These are phyloP conservation scores for Oreochromis tanganicae DNA, from an alignment of 2,113 vertebrate genomes.

Conservation along the genomic window DNA sequence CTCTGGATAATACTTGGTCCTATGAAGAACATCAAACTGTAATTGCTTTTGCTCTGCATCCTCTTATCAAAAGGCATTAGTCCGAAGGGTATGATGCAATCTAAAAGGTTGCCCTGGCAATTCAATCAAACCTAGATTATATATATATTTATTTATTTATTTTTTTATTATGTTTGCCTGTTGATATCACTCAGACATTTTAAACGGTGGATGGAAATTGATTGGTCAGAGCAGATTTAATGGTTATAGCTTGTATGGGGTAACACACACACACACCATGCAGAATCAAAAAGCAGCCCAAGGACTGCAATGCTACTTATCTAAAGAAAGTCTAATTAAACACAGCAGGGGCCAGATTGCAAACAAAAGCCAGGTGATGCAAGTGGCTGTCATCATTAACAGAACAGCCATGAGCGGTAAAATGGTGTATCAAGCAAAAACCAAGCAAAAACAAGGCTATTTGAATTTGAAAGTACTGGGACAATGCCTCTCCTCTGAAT, in stretches of 20 bases:
- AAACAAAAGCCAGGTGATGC: constrained; percentile 54
- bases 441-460: not conserved
- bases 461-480: not conserved
- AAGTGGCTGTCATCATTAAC: constrained; percentile 42
- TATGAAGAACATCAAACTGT: constrained; percentile 27
- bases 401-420: constrained; percentile 16
- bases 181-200: not conserved
- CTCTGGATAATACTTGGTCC: constrained; percentile 17
- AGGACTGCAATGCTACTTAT: constrained; percentile 9
- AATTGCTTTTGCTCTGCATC: constrained; percentile 1
- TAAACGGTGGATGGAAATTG: constrained; percentile 25
- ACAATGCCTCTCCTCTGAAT: not conserved
- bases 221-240: constrained; percentile 14
- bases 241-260: not conserved
- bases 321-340: constrained; percentile 36
- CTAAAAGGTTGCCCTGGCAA: not conserved
- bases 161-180: not conserved
- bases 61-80: constrained; percentile 5
- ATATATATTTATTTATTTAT: not conserved
- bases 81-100: not conserved
- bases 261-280: not conserved
- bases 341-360: constrained; percentile 25
- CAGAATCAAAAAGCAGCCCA: constrained; percentile 10
- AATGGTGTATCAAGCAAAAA: constrained; percentile 6
- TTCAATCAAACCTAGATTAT: not conserved